Evolutionary conservation across 2,888 invertebrate genomes (phyloP), one percentile per base, ranked within the genome.

Genomic region (Oasisia sp.): DNA sequence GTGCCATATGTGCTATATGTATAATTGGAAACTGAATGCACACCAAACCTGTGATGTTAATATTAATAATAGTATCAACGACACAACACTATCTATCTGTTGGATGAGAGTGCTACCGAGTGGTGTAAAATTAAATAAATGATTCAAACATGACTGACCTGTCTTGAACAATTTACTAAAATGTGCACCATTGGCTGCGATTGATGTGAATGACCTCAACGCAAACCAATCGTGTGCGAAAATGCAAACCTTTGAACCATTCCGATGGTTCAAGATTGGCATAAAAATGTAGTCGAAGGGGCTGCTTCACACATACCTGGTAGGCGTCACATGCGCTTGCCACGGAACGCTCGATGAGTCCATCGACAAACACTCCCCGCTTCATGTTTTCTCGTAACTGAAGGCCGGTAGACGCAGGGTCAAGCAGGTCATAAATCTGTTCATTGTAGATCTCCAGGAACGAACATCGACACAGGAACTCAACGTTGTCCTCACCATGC

Each of bases 371-470:
- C 5, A 95, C 95, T 0, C 96, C 96, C 19, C 94, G 95, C 92
- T 95, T 95, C 92, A 96, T 95, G 93, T 95, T 95, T 93, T 96
- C 96, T n/a, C 96, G 91, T n/a, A 96, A 92, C 89, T 95, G 95
- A 1, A 96, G 94, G 7, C 94, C 94, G 32, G 94, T 89, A 14
- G 95, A 93, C 0, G 95, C 94, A 0, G 95, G 94, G 91, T 96
- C 96, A 91, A 96, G 94, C n/a, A 96, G 94, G 93, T 96, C 96
- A 94, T 94, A 96, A 11, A 96, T 94, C 92, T 95, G 95, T 93
- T 97, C 97, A 92, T 96, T 96, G 94, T 96, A 96, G 32, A 96
- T 96, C 94, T 97, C 96, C 45, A 97, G 94, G 94, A 96, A 96
- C 0, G 96, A 96, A 91, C 96, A 96, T 92, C 95, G 95, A 91